phyloP scores from a whole-genome alignment of 2,797 vertebrate species.

The Steatocranus sp. region DNA sequence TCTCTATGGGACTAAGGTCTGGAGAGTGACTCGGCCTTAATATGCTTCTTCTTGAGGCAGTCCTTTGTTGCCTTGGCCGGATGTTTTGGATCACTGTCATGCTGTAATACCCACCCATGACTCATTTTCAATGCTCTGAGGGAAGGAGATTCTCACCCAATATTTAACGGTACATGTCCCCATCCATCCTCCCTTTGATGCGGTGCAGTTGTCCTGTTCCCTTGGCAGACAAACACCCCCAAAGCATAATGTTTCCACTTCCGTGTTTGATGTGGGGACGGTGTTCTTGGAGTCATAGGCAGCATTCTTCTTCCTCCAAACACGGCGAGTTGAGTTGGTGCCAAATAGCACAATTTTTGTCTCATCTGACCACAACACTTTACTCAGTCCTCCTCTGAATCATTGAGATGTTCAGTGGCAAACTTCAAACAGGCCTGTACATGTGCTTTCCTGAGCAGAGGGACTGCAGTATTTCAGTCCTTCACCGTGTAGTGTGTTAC shows the following conservation, averaged over 20 bases:
- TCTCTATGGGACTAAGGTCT: background rate
- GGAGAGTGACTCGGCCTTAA: background rate
- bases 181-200: background rate
- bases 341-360: background rate
- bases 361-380: background rate
- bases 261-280: background rate
- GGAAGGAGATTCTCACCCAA: background rate
- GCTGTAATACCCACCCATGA: background rate
- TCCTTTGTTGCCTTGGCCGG: background rate
- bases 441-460: background rate
- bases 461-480: background rate
- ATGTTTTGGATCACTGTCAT: background rate
- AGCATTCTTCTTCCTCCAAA: background rate
- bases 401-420: background rate
- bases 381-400: background rate
- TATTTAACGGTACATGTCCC: accelerated
- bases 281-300: background rate
- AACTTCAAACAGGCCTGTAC: background rate
- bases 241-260: background rate
- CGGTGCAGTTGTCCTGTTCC: background rate
- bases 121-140: background rate
- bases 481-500: background rate
- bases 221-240: background rate
- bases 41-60: background rate
- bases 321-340: background rate